phyloP scores from a whole-genome alignment of 1,140 invertebrate species.

The Portunus trituberculatus region DNA sequence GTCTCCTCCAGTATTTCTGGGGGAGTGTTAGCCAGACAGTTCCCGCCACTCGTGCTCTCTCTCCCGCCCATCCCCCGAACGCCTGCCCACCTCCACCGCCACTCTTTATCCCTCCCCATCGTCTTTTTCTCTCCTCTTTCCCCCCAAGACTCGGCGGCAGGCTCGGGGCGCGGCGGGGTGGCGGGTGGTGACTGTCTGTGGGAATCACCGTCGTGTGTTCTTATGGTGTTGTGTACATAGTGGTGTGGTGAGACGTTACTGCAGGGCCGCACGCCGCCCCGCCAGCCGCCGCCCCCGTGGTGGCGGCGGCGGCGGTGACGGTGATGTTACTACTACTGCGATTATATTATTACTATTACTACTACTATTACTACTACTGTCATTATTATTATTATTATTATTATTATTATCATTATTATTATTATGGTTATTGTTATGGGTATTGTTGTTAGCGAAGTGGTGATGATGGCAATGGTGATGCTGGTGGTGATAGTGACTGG shows the following conservation, averaged over 20 bases:
- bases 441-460: neutral
- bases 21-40: neutral
- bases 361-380: neutral
- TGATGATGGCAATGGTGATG: neutral
- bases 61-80: neutral
- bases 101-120: too few species aligned
- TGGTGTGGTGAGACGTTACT: neutral
- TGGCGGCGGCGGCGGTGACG: neutral
- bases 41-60: neutral
- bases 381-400: neutral
- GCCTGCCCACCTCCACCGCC: too few species aligned
- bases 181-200: constrained; percentile 16
- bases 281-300: too few species aligned
- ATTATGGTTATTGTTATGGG: constrained; percentile 35
- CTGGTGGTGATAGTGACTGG: neutral
- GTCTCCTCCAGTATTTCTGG: too few species aligned
- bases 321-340: neutral
- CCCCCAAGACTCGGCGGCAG: neutral
- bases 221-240: constrained; percentile 39
- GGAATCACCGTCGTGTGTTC: constrained; percentile 67
- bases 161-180: neutral
- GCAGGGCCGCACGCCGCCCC: too few species aligned
- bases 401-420: constrained; percentile 33
- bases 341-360: neutral
- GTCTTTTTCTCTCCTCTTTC: too few species aligned